Base-by-base conservation (phyloP, 2,113 vertebrate genomes). In the Stigmatopora argus region DNA sequence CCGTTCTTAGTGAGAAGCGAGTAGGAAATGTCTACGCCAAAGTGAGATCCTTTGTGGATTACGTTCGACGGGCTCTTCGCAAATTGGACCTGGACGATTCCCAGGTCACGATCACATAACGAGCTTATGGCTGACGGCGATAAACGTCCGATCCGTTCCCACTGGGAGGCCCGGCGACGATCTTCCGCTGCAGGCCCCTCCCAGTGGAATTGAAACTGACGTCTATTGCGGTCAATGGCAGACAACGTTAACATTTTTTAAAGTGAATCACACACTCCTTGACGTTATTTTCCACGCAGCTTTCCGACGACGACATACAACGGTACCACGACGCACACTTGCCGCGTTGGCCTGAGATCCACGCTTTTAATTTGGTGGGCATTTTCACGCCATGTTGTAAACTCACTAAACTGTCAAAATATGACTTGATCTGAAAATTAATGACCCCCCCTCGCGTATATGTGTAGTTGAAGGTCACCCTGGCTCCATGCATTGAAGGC, bases 321-420 rank as follows among this genome's bases (percentile, higher is more conserved):
- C 85, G 84, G 64, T 98, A 96, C 87, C 91, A 93, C 3, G 87
- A 95, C 80, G 85, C 85, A 26, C 93, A 94, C 87, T 88, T 80
- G 35, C 86, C 88, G 26, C 90, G 96, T 77, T 92, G 90, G 90
- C 89, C 81, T 64, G 96, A 98, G 69, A 92, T 98, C 85, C 91
- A 93, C 75, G 95, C 96, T 69, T 98, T 98, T 82, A 98, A 96
- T 86, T 93, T 95, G 96, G 96, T 96, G 86, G 92, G 85, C 66
- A 51, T 17, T 64, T 34, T 65, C 41, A 17, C 67, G 55, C 66
- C 41, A 69, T 44, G n/a, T 14, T 19, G 48, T 78, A 56, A 75
- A 70, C 35, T 5, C 26, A 31, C 26, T 31, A 31, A 31, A 31
- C 26, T 31, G 26, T 31, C 26, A 31, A 31, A n/a, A n/a, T n/a